Evolutionary conservation across 2,797 vertebrate species (phyloP).

Genomic region (Loris lydekkerianus): DNA sequence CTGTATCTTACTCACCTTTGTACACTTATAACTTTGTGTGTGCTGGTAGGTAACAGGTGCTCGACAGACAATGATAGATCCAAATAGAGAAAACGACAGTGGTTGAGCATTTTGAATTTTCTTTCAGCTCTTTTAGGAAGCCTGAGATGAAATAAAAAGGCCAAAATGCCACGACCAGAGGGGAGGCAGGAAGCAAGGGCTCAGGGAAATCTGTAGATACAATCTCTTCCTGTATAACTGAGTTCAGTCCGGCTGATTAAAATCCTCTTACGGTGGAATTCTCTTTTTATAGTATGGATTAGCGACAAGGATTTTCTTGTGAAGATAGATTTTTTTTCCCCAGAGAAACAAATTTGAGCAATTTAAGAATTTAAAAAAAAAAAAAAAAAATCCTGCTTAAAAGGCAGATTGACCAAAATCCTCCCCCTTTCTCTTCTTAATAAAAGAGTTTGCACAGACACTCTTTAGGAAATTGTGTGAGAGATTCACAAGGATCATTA

Average conservation of each 20-base stretch:
- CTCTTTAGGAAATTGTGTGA: slow-evolving; percentile 54
- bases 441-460: slow-evolving; percentile 75
- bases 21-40: background rate
- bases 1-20: background rate
- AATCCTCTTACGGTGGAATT: background rate
- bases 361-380: slow-evolving; percentile 73
- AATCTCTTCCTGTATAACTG: background rate
- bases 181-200: background rate
- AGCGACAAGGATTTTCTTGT: slow-evolving; percentile 20
- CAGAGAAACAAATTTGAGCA: slow-evolving; percentile 60
- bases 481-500: slow-evolving; percentile 76
- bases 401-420: slow-evolving; percentile 63
- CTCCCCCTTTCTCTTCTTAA: slow-evolving; percentile 71
- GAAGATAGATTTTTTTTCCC: slow-evolving; percentile 54
- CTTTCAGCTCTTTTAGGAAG: slow-evolving; percentile 35
- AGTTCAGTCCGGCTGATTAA: background rate
- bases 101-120: background rate
- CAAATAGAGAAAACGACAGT: background rate
- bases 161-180: background rate
- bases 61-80: background rate
- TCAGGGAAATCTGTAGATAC: background rate
- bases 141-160: background rate
- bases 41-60: background rate
- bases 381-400: slow-evolving; percentile 59
- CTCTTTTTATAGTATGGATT: slow-evolving; percentile 6